phyloP scores from a whole-genome alignment of 2,888 invertebrate species.

The Cryptocheilus praepositus region DNA sequence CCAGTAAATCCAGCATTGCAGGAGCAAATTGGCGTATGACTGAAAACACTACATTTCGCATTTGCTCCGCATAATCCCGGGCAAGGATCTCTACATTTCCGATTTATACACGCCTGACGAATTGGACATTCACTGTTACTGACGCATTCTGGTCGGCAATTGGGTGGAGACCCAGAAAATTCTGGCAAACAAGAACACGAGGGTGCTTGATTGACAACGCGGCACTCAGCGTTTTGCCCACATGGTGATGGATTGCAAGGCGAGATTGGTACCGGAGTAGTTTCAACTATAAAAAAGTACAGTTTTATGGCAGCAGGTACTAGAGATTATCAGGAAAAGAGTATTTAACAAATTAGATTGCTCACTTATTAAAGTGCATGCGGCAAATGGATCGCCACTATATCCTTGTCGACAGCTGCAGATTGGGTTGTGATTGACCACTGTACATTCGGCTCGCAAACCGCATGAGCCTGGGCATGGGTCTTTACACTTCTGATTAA shows the following conservation, averaged over 20 bases:
- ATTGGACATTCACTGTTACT: slow-evolving; percentile 76
- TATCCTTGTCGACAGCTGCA: slow-evolving; percentile 85
- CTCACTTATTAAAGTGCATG: slow-evolving; percentile 77
- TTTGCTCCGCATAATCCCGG: slow-evolving; percentile 76
- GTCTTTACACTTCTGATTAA: slow-evolving; percentile 86
- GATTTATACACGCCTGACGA: slow-evolving; percentile 74
- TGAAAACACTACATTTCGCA: slow-evolving; percentile 74
- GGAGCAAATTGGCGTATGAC: slow-evolving; percentile 76
- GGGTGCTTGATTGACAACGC: slow-evolving; percentile 78
- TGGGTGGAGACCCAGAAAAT: slow-evolving; percentile 85
- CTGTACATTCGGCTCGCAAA: slow-evolving; percentile 84
- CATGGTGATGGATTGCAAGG: slow-evolving; percentile 80
- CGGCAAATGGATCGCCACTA: slow-evolving; percentile 88
- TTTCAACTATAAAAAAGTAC: slow-evolving; percentile 29
- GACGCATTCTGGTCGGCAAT: slow-evolving; percentile 78
- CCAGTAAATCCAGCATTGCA: slow-evolving; percentile 78
- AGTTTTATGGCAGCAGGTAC: not conserved
- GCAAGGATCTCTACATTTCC: slow-evolving; percentile 77
- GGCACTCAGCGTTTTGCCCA: slow-evolving; percentile 84
- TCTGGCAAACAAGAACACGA: slow-evolving; percentile 81
- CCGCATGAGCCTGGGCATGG: slow-evolving; percentile 90
- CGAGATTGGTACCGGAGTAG: slow-evolving; percentile 58
- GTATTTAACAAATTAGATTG: slow-evolving; percentile 26
- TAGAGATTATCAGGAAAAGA: not conserved
- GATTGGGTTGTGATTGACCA: slow-evolving; percentile 89